These are phyloP conservation scores for Euglossa dilemma DNA, from an alignment of 1,140 invertebrate species.

Conservation along the genomic window DNA sequence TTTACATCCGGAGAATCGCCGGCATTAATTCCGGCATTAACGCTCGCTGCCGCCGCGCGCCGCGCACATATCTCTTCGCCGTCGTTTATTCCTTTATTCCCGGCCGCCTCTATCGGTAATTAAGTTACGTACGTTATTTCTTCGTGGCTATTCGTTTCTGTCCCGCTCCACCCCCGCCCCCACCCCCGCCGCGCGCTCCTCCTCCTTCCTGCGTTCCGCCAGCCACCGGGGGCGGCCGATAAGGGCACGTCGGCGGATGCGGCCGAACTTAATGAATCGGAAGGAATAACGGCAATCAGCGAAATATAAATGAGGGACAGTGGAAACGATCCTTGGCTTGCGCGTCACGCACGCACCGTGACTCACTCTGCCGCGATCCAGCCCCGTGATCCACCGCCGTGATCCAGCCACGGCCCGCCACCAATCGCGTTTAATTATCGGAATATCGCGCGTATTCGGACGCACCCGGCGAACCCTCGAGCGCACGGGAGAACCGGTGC, in stretches of 20 bases:
- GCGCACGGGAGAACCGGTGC: no score
- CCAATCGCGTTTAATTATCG: slow-evolving; percentile 44
- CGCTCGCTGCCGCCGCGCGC: neutral
- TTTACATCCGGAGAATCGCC: slow-evolving; percentile 2
- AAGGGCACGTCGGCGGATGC: slow-evolving; percentile 62
- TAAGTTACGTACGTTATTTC: slow-evolving; percentile 64
- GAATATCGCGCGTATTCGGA: slow-evolving; percentile 33
- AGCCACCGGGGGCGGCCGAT: slow-evolving; percentile 50
- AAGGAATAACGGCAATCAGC: slow-evolving; percentile 82
- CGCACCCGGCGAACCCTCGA: no score
- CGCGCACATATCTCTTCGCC: slow-evolving; percentile 59
- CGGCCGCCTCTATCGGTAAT: slow-evolving; percentile 67
- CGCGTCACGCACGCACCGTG: slow-evolving; percentile 73
- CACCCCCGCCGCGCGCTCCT: neutral
- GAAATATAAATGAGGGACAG: slow-evolving; percentile 81
- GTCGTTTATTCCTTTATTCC: slow-evolving; percentile 70
- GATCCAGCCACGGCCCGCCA: no score
- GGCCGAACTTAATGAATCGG: slow-evolving; percentile 79
- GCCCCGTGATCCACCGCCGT: no score
- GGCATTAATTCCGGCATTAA: slow-evolving; percentile 16
- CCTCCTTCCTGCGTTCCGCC: slow-evolving; percentile 24
- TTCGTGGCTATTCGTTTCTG: slow-evolving; percentile 47
- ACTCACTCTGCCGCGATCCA: slow-evolving; percentile 4
- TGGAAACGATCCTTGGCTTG: slow-evolving; percentile 71
- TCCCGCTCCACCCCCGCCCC: slow-evolving; percentile 11